A percentile compares a stretch with the other conserved stretches of the same genome.
Evolutionary conservation across 2,888 invertebrate species (phyloP).

Genomic region (Netelia virgata): DNA sequence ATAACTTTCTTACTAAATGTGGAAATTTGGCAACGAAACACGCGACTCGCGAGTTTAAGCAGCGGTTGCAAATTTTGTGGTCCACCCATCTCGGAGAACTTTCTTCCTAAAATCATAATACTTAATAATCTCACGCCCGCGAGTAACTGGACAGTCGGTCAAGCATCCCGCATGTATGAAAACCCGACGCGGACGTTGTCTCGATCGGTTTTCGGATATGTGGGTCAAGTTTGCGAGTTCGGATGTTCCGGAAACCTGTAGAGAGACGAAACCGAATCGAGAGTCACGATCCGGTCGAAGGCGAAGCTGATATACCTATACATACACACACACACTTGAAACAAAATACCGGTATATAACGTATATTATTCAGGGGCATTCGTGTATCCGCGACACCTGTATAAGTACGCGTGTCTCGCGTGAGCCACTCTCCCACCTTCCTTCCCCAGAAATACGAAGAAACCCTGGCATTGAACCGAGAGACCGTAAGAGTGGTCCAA

Average conservation of each 20-base stretch:
- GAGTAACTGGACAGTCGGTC: conserved; percentile 66
- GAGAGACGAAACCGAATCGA: conserved; percentile 26
- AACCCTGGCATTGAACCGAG: conserved; percentile 63
- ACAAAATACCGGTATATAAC: not conserved
- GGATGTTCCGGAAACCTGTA: conserved; percentile 63
- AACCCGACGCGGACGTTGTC: not conserved
- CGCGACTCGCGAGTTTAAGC: too few relatives aligned
- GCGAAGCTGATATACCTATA: conserved; percentile 9
- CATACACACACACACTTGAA: not conserved
- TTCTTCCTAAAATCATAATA: conserved; percentile 50
- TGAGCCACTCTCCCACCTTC: not conserved
- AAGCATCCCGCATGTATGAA: conserved; percentile 37
- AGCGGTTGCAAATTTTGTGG: not conserved
- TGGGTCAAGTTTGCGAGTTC: conserved; percentile 71
- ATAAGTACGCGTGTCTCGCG: not conserved
- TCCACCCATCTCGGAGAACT: conserved; percentile 33
- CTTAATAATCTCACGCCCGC: conserved; percentile 43
- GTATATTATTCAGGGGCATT: not conserved
- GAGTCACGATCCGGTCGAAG: conserved; percentile 15
- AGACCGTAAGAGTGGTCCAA: conserved; percentile 47
- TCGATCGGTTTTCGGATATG: conserved; percentile 46
- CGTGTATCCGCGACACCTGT: conserved; percentile 8
- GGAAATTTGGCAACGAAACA: too few relatives aligned
- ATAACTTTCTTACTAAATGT: too few relatives aligned
- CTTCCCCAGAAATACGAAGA: conserved; percentile 11